Evolutionary conservation across 2,113 vertebrate species (phyloP).

Genomic region (Tauraco erythrolophus): DNA sequence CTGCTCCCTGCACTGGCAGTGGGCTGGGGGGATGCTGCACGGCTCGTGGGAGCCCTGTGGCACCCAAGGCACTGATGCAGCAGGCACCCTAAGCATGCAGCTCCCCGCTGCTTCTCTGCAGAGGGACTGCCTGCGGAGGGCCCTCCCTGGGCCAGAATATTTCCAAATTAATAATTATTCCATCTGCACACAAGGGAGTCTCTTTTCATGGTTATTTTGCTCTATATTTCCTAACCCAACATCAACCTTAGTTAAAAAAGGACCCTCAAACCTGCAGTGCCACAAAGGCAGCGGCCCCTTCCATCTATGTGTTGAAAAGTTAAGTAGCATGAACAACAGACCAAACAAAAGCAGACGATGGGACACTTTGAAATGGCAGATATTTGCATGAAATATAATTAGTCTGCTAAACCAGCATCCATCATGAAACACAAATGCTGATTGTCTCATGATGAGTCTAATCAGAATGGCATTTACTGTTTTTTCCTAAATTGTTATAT

Average conservation of each 20-base stretch:
- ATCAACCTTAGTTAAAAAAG: background rate
- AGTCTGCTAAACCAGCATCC: background rate
- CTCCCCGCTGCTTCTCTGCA: background rate
- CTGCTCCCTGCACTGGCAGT: background rate
- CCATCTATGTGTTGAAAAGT: background rate
- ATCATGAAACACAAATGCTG: background rate
- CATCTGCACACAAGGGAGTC: background rate
- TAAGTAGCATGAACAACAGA: background rate
- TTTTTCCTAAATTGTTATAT: constrained; percentile 30
- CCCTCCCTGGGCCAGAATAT: background rate
- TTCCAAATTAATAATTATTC: constrained; percentile 5
- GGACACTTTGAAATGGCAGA: background rate
- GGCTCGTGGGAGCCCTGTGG: background rate
- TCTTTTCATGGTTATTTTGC: background rate
- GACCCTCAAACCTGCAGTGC: background rate
- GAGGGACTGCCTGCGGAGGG: background rate
- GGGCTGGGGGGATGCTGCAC: background rate
- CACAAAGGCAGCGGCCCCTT: background rate
- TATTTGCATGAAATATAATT: constrained; percentile 29
- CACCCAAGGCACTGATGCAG: background rate
- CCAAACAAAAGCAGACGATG: background rate
- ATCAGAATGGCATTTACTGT: constrained; percentile 15
- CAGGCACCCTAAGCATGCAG: background rate
- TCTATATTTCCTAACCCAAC: background rate
- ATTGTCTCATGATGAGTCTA: constrained; percentile 20